Evolutionary conservation across 2,113 vertebrate genomes (phyloP).

Genomic region (Anguilla rostrata): DNA sequence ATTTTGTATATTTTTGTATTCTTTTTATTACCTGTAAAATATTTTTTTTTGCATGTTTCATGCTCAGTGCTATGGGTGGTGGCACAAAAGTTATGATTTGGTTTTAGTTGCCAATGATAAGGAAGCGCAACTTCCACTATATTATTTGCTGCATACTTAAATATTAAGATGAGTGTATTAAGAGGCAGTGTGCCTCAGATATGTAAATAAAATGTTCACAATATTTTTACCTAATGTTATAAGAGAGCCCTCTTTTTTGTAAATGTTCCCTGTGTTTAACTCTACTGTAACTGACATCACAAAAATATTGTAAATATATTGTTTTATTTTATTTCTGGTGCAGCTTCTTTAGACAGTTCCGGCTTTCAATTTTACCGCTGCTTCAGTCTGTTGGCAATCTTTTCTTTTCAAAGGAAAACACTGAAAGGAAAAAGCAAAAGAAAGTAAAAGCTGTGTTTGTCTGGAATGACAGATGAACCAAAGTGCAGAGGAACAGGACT

Average conservation of each 20-base stretch:
- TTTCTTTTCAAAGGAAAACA: conserved; percentile 31
- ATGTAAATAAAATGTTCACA: conserved; percentile 68
- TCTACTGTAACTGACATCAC: conserved; percentile 76
- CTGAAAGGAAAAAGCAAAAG: conserved; percentile 15
- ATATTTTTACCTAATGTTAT: conserved; percentile 70
- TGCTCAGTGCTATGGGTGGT: conserved; percentile 51
- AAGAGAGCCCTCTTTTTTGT: conserved; percentile 72
- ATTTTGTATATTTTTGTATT: conserved; percentile 68
- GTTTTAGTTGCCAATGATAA: conserved; percentile 51
- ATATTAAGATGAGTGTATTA: conserved; percentile 53
- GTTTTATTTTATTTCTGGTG: conserved; percentile 54
- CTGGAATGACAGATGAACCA: background rate
- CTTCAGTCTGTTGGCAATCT: conserved; percentile 16
- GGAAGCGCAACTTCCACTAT: conserved; percentile 30
- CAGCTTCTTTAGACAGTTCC: conserved; percentile 61
- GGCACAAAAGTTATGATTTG: conserved; percentile 46
- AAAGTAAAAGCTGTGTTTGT: background rate
- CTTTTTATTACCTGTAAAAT: conserved; percentile 46
- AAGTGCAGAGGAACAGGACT: background rate
- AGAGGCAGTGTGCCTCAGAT: conserved; percentile 48
- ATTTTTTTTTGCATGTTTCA: conserved; percentile 49
- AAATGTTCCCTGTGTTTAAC: conserved; percentile 83
- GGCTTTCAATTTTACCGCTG: conserved; percentile 56
- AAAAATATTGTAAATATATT: conserved; percentile 79
- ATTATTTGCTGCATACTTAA: conserved; percentile 42